Percentiles rank a stretch among this genome's conserved stretches.
These are phyloP conservation scores for Atrina japonica DNA, from an alignment of 2,888 invertebrate species.

Conservation along the genomic window DNA sequence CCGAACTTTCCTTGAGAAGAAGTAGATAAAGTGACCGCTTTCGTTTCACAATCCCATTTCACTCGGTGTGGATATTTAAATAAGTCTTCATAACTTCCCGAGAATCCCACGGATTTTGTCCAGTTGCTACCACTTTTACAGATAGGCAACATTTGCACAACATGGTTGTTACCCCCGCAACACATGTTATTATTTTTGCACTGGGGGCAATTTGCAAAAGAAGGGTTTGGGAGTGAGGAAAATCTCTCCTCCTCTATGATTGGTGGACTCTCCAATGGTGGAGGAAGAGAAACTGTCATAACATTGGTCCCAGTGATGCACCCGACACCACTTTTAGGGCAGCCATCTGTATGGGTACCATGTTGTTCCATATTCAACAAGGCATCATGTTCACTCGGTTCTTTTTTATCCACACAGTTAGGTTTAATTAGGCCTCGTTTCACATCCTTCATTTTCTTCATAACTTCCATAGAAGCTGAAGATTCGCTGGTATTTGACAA, in stretches of 20 bases:
- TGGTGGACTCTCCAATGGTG: not conserved
- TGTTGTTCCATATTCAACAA: conserved; percentile 10
- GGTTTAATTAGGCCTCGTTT: conserved; percentile 25
- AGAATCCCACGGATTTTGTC: conserved; percentile 5
- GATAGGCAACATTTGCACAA: not conserved
- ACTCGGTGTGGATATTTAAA: conserved; percentile 59
- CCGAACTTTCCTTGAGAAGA: conserved; percentile 54
- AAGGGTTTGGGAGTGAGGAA: conserved; percentile 18
- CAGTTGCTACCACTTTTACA: conserved; percentile 4
- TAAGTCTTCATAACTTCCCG: conserved; percentile 26
- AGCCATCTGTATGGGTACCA: not conserved
- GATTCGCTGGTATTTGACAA: conserved; percentile 20
- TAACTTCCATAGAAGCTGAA: conserved; percentile 21
- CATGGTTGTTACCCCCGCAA: conserved; percentile 9
- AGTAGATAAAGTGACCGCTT: conserved; percentile 60
- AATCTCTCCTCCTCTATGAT: conserved; percentile 10
- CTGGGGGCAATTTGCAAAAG: not conserved
- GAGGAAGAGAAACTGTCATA: not conserved
- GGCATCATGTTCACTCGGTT: conserved; percentile 24
- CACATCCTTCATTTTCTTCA: conserved; percentile 24
- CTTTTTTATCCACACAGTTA: conserved; percentile 32
- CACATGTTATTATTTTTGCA: conserved; percentile 23
- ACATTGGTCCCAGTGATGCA: not conserved
- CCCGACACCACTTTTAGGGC: not conserved
- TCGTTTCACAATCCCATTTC: conserved; percentile 63